Percentiles rank a stretch among this genome's conserved stretches.
Evolutionary conservation across 1,140 invertebrate genomes (phyloP).

Genomic region (Tetramorium parvispinum): DNA sequence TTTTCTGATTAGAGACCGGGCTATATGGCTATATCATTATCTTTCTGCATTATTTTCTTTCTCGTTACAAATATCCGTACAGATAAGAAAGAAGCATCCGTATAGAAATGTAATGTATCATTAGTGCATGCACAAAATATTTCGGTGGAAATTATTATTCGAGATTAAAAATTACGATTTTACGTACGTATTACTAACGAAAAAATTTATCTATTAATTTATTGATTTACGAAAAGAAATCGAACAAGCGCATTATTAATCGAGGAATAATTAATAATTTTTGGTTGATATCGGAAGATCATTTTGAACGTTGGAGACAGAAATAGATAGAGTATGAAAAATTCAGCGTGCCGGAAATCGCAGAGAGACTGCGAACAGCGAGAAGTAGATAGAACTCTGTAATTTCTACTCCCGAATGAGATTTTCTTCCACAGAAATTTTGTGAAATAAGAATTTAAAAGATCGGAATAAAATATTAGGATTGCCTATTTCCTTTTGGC

Average conservation of each 20-base stretch:
- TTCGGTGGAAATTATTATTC: neutral
- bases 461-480: neutral
- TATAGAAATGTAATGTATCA: neutral
- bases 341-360: constrained; percentile 26
- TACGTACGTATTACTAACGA: neutral
- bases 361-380: neutral
- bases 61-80: constrained; percentile 7
- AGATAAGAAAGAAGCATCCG: neutral
- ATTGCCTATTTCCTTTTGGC: neutral
- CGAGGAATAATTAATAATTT: neutral
- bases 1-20: constrained; percentile 22
- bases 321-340: constrained; percentile 21
- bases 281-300: neutral
- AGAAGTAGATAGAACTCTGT: constrained; percentile 3
- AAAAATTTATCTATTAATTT: neutral
- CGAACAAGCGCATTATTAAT: neutral
- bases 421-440: constrained; percentile 4
- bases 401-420: constrained; percentile 4
- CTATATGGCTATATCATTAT: neutral
- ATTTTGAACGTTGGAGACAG: neutral
- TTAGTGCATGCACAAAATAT: neutral
- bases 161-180: neutral
- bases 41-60: neutral
- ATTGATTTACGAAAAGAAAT: neutral
- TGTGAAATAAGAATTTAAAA: neutral